Evolutionary conservation across 2,797 vertebrate species (phyloP), one percentile per base, ranked within the genome.

Genomic region (Tenualosa ilisha): DNA sequence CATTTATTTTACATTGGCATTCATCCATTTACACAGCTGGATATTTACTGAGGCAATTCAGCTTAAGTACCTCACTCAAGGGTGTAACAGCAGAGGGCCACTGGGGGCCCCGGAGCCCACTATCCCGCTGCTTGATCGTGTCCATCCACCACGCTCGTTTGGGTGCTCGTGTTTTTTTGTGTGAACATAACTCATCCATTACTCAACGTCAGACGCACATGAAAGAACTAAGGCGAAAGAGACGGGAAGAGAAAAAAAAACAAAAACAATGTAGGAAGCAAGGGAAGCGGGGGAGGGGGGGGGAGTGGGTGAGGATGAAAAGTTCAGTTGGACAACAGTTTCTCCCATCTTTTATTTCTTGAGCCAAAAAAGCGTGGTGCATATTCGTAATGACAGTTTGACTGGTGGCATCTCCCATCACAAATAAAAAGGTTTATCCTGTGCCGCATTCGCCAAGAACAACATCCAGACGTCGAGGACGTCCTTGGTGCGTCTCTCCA

Each of bases 21-120:
- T 90, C 86, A 37, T 94, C 92, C 92, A 92, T 94, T 94, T 94
- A 93, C 94, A 88, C 94, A 91, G 94, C 92, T 91, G 93, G 94
- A 91, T 88, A 87, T 91, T 86, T 83, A 37, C 85, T 87, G 85
- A 37, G 91, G 83, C 88, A 87, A 83, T 84, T 91, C 86, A 86
- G 85, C 89, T 89, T 84, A 89, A 85, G 82, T 89, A 87, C 86
- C 87, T 91, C 89, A 87, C 88, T 63, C 53, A 87, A 86, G 88
- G 88, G 86, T 83, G 75, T 37, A 86, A 75, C 26, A 17, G 56
- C 61, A 81, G 82, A 84, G 81, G 46, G 82, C 82, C 86, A 86
- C 82, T 85, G 56, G 81, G 87, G 83, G 79, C 79, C 46, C 82
- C 68, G 6, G 68, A 37, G 68, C 37, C 72, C 72, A 2, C 17